A percentile compares a stretch with the other conserved stretches of the same genome.
phyloP scores from a whole-genome alignment of 2,797 vertebrate genomes.

The Eptatretus atami region DNA sequence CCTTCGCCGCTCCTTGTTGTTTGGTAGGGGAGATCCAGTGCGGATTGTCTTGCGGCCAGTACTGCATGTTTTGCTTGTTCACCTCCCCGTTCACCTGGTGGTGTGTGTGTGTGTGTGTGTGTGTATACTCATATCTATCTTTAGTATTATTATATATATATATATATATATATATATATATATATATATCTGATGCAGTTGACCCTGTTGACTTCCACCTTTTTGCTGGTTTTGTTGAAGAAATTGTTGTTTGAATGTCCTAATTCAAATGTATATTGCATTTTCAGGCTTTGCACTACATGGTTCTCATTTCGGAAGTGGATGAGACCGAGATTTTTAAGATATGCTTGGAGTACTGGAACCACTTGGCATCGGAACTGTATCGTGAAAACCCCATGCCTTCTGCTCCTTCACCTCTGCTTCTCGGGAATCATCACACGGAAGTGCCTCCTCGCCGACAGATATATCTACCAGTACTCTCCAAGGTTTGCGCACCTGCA shows the following conservation, averaged over 20 bases:
- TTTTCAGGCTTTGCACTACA: constrained; percentile 45
- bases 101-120: too few relatives aligned
- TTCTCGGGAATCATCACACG: constrained; percentile 70
- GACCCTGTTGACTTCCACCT: too few relatives aligned
- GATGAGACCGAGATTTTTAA: constrained; percentile 95
- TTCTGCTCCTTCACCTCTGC: constrained; percentile 49
- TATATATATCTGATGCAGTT: too few relatives aligned
- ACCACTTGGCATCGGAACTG: constrained; percentile 72
- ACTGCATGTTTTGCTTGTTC: too few relatives aligned
- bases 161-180: too few relatives aligned
- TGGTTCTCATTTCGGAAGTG: constrained; percentile 78
- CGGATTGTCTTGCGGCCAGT: too few relatives aligned
- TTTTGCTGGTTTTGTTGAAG: too few relatives aligned
- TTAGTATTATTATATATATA: too few relatives aligned
- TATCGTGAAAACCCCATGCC: constrained; percentile 82
- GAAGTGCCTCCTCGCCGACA: constrained; percentile 72
- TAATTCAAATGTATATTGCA: not conserved
- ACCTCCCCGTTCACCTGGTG: too few relatives aligned
- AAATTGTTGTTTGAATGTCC: not conserved
- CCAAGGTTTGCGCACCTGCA: constrained; percentile 22
- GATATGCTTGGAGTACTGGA: constrained; percentile 91
- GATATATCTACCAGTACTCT: constrained; percentile 62
- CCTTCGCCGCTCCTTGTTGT: too few relatives aligned
- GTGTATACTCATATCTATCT: too few relatives aligned
- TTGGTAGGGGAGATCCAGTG: too few relatives aligned